phyloP scores from a whole-genome alignment of 1,140 invertebrate species.

The Drosophila aff. region DNA sequence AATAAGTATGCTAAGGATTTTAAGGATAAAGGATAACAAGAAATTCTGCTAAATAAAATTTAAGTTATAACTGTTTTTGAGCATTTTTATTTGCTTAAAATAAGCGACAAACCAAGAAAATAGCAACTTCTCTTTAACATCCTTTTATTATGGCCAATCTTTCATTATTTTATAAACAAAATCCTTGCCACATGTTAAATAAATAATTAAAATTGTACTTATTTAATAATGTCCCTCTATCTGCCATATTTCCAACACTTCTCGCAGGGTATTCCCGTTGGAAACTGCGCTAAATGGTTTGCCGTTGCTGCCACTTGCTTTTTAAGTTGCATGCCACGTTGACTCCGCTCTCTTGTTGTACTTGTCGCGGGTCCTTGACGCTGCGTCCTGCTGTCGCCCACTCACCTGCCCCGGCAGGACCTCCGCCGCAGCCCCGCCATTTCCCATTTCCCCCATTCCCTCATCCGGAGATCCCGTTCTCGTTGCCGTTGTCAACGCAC shows the following conservation, averaged over 20 bases:
- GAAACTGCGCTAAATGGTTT: slow-evolving; percentile 8
- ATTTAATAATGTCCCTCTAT: neutral
- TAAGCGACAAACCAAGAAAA: neutral
- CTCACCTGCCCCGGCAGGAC: slow-evolving; percentile 9
- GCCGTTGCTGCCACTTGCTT: slow-evolving; percentile 40
- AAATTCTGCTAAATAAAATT: neutral
- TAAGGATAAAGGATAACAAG: neutral
- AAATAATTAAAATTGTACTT: neutral
- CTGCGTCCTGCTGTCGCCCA: slow-evolving; percentile 19
- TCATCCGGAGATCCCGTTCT: slow-evolving; percentile 22
- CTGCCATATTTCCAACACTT: neutral
- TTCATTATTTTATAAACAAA: neutral
- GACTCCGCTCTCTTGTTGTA: slow-evolving; percentile 42
- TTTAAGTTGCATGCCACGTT: slow-evolving; percentile 73
- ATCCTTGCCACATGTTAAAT: neutral
- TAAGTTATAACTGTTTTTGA: neutral
- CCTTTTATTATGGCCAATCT: neutral
- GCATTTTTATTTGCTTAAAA: too few species aligned
- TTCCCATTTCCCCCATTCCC: slow-evolving; percentile 3
- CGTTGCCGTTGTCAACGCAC: slow-evolving; percentile 79
- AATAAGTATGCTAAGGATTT: slow-evolving; percentile 7
- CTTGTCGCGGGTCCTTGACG: slow-evolving; percentile 38
- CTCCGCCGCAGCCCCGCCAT: neutral
- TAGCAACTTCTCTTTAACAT: neutral
- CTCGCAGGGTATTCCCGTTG: slow-evolving; percentile 41